Percentiles rank a stretch among this genome's conserved stretches.
phyloP scores from a whole-genome alignment of 2,113 vertebrate species.

The Ploceus nigricollis region DNA sequence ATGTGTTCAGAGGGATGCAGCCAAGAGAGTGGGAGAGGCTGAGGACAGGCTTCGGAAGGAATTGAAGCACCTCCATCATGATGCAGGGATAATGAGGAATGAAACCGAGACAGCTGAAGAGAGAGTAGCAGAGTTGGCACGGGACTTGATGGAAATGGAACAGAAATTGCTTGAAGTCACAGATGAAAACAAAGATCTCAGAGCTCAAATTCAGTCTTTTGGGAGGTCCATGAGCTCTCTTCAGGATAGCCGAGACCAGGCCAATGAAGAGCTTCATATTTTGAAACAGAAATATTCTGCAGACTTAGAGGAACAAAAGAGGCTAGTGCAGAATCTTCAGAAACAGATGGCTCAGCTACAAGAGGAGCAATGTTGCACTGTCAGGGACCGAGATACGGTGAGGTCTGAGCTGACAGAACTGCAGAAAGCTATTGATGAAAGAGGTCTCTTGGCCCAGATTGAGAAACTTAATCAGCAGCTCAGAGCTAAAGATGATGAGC shows the following conservation, averaged over 20 bases:
- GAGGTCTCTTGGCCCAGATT: conserved; percentile 16
- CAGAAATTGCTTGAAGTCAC: conserved; percentile 83
- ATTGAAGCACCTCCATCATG: conserved; percentile 84
- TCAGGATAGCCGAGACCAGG: conserved; percentile 85
- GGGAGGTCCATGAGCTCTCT: conserved; percentile 89
- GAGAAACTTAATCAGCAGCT: conserved; percentile 65
- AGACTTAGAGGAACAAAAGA: conserved; percentile 49
- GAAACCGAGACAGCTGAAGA: conserved; percentile 94
- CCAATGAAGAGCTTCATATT: conserved; percentile 69
- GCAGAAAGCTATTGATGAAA: conserved; percentile 11
- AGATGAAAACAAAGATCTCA: conserved; percentile 79
- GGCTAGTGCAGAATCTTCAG: conserved; percentile 14
- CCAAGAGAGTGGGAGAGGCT: conserved; percentile 57
- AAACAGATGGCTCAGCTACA: conserved; percentile 52
- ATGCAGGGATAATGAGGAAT: conserved; percentile 89
- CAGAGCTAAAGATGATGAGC: conserved; percentile 65
- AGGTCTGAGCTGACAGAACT: conserved; percentile 49
- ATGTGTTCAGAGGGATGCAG: conserved; percentile 55
- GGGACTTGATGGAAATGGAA: conserved; percentile 86
- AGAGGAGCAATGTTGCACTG: not conserved
- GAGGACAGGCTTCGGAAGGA: conserved; percentile 79
- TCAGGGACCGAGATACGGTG: conserved; percentile 4
- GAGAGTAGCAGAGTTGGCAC: conserved; percentile 91
- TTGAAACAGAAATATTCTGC: conserved; percentile 57
- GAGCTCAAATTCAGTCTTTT: conserved; percentile 85